Evolutionary conservation across 2,888 invertebrate species (phyloP), one percentile per base, ranked within the genome.

Genomic region (Phania funesta): DNA sequence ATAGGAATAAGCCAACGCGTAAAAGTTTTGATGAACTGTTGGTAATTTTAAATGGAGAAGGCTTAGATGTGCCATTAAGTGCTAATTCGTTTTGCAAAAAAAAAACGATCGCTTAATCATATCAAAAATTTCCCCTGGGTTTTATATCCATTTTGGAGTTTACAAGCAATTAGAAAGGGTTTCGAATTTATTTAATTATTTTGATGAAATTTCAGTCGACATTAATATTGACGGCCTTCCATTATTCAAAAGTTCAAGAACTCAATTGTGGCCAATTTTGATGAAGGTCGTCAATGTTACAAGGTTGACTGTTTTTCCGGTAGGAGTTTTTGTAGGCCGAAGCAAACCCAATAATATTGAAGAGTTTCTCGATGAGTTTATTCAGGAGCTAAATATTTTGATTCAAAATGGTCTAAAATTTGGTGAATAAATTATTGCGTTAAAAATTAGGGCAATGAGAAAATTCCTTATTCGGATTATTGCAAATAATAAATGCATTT

Each of bases 161-260:
- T 41, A 16, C 16, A 62, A 62, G 9, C 62, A 44, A 62, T 62
- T 62, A 32, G 18, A 65, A 54, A 67, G 54, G 18, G 67, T 54
- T 67, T 67, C 67, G 16, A 41, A 71, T 58, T 62, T 64, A 50
- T 2, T 73, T 26, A 41, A 62, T 52, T n/a, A 62, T 54, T 64
- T 44, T 54, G 73, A 62, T 22, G 62, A 74, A 74, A 74, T 52
- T 52, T 18, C 54, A 29, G 54, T 74, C 22, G 50, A 50, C 41
- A 62, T 60, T 22, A 58, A 71, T 58, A 73, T 73, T 60, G 68
- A 68, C 54, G 56, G 46, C 18, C 26, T 67, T 67, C 68, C 56
- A 70, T 70, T 56, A 38, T 58, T 58, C n/a, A 54, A 29, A 29
- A 29, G 2, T 29, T 29, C 50, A 54, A 54, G 18, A 38, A n/a